These are phyloP conservation scores for Pocillopora verrucosa DNA, from an alignment of 64 coral and sea anemone genomes.

Conservation along the genomic window DNA sequence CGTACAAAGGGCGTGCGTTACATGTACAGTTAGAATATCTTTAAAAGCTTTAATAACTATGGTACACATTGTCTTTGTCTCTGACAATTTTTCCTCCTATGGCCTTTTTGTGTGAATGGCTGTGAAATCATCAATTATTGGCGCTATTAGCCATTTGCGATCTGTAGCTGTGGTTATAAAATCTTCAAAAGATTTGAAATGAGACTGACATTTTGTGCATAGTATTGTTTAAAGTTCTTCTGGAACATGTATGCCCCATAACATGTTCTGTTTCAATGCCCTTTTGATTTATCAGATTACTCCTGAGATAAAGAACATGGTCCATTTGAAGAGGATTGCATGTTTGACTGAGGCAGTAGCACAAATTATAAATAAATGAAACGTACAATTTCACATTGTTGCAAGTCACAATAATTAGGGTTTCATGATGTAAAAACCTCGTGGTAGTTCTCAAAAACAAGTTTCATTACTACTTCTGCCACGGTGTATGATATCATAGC, in stretches of 20 bases:
- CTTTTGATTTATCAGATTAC: conserved; percentile 55
- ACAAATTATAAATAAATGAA: conserved; percentile 57
- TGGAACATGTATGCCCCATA: conserved; percentile 29
- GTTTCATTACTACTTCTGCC: no score
- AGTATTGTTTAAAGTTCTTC: conserved; percentile 30
- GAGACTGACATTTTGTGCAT: conserved; percentile 1
- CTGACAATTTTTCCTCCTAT: not conserved
- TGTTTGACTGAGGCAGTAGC: conserved; percentile 37
- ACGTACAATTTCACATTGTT: conserved; percentile 3
- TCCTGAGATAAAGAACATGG: conserved; percentile 22
- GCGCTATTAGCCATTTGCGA: conserved; percentile 43
- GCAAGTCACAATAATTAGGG: no score
- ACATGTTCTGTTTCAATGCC: conserved; percentile 48
- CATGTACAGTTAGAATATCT: conserved; percentile 27
- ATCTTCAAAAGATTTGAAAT: conserved; percentile 27
- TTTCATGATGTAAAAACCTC: no score
- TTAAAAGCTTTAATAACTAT: conserved; percentile 69
- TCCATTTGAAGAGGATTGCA: conserved; percentile 58
- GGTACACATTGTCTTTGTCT: conserved; percentile 55
- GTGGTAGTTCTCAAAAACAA: no score
- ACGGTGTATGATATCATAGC: no score
- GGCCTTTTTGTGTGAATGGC: conserved; percentile 21
- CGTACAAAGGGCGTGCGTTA: not conserved
- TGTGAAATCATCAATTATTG: conserved; percentile 56
- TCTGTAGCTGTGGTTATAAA: conserved; percentile 36